Evolutionary conservation across 2,797 vertebrate species (phyloP).

Genomic region (Adrianichthys oophorus): DNA sequence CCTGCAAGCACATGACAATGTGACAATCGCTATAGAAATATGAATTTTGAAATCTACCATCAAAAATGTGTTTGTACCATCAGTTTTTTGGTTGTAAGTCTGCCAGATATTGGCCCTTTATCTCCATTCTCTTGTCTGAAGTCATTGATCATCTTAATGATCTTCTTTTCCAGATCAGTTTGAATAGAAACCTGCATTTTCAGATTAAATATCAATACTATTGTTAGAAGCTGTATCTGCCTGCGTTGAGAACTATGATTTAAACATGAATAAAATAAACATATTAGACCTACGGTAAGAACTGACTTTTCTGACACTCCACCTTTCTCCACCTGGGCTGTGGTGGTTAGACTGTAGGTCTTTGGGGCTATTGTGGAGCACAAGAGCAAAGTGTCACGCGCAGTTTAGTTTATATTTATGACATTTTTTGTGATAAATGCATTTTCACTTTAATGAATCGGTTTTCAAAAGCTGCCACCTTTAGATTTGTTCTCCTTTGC

Average conservation of each 20-base stretch:
- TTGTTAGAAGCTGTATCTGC: background rate
- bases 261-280: background rate
- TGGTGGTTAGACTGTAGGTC: slow-evolving; percentile 88
- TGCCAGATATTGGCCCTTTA: slow-evolving; percentile 88
- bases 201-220: background rate
- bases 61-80: slow-evolving; percentile 77
- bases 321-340: slow-evolving; percentile 79
- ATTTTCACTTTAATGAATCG: background rate
- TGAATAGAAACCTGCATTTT: slow-evolving; percentile 87
- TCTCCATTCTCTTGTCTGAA: slow-evolving; percentile 87
- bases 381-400: background rate
- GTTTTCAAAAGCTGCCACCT: slow-evolving; percentile 51
- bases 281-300: slow-evolving; percentile 80
- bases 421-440: too few species aligned
- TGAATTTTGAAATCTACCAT: background rate
- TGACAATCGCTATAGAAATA: background rate
- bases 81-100: slow-evolving; percentile 93
- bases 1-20: slow-evolving; percentile 72
- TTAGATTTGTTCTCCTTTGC: slow-evolving; percentile 76
- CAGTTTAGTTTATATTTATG: too few species aligned
- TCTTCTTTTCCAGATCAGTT: slow-evolving; percentile 89
- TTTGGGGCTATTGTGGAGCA: slow-evolving; percentile 81
- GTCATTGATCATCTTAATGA: slow-evolving; percentile 92
- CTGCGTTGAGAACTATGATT: background rate
- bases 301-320: slow-evolving; percentile 88